phyloP scores from a whole-genome alignment of 2,113 vertebrate genomes.

The Ctenodactylus gundi region DNA sequence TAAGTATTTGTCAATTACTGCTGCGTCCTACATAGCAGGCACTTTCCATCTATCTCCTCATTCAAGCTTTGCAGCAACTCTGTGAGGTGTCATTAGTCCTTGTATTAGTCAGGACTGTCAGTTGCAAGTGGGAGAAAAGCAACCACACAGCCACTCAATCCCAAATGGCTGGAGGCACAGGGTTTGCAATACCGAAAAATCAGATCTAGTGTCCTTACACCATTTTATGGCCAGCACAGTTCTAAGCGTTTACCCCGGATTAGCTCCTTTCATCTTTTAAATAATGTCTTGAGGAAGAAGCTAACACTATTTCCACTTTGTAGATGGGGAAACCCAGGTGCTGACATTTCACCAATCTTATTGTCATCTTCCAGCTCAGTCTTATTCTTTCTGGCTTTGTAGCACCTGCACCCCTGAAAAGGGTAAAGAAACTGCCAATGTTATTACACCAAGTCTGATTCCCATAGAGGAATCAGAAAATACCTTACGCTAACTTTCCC shows the following conservation, averaged over 20 bases:
- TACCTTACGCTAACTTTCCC: accelerated
- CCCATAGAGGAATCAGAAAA: neutral
- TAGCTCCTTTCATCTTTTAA: neutral
- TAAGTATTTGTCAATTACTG: neutral
- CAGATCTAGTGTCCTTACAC: neutral
- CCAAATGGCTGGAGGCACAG: neutral
- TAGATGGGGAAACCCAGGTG: neutral
- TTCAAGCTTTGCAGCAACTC: neutral
- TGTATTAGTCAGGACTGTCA: neutral
- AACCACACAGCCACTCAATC: neutral
- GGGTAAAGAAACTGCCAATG: neutral
- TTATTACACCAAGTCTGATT: neutral
- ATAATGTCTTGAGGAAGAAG: neutral
- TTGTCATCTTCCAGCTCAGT: neutral
- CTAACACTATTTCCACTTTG: neutral
- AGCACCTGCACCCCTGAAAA: neutral
- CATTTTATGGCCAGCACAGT: too few relatives aligned
- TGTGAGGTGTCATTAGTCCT: too few relatives aligned
- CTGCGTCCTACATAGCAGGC: neutral
- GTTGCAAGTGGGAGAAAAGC: neutral
- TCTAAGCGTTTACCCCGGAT: neutral
- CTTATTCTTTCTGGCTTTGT: neutral
- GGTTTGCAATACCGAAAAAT: neutral
- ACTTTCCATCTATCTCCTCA: neutral
- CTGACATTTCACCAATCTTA: neutral